Evolutionary conservation across 1,140 invertebrate genomes (phyloP).

Genomic region (Halictus rubicundus): DNA sequence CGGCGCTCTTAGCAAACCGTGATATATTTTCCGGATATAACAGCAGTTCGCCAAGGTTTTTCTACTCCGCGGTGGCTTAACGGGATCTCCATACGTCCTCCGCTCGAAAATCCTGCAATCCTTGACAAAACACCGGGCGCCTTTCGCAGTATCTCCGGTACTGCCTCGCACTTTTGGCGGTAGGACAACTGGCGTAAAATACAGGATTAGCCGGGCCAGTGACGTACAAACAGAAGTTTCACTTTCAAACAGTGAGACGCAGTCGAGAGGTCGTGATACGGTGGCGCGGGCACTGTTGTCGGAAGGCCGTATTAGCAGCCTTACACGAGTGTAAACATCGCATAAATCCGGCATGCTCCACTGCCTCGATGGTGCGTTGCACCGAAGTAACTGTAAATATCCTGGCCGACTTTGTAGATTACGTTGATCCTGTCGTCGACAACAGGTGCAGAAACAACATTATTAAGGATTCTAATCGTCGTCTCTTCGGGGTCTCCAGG

Average conservation of each 20-base stretch:
- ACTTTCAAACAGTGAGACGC: slow-evolving; percentile 74
- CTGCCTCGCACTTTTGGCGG: neutral
- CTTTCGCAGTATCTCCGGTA: slow-evolving; percentile 13
- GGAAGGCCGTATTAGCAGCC: slow-evolving; percentile 77
- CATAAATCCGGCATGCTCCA: slow-evolving; percentile 73
- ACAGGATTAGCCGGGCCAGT: slow-evolving; percentile 76
- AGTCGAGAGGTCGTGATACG: slow-evolving; percentile 65
- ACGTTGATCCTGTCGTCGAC: slow-evolving; percentile 58
- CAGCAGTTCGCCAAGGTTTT: neutral
- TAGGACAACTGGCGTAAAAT: slow-evolving; percentile 70
- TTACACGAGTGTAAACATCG: slow-evolving; percentile 75
- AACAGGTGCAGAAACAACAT: slow-evolving; percentile 48
- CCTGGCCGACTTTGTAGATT: slow-evolving; percentile 63
- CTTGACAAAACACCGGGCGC: slow-evolving; percentile 5
- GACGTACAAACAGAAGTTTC: slow-evolving; percentile 79
- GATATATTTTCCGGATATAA: neutral
- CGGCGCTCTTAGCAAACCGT: neutral
- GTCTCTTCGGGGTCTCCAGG: no score
- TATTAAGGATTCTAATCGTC: slow-evolving; percentile 6
- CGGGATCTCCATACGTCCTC: neutral
- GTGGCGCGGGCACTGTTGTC: slow-evolving; percentile 69
- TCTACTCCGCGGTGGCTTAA: neutral
- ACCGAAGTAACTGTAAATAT: slow-evolving; percentile 62
- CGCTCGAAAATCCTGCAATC: slow-evolving; percentile 40
- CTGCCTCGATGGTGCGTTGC: slow-evolving; percentile 29